Conservation (phyloP, 1,140 invertebrate species). For the Agrilus planipennis region DNA sequence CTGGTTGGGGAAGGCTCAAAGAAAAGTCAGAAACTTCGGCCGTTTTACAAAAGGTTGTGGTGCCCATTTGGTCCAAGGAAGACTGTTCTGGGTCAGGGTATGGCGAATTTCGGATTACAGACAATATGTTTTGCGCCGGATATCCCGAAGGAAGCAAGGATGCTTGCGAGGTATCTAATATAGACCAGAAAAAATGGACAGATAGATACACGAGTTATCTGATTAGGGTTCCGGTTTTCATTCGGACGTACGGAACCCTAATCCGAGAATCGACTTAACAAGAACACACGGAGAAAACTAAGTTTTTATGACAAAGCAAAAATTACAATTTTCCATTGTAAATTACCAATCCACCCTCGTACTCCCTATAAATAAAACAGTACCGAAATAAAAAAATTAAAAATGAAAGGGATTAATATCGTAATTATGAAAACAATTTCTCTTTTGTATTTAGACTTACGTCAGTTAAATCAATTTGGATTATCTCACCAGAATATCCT, state of each 20-base stretch:
- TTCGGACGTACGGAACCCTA: not conserved
- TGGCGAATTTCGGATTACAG: constrained; percentile 44
- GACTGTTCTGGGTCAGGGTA: constrained; percentile 44
- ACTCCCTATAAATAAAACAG: too few species aligned
- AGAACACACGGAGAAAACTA: too few species aligned
- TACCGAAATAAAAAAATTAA: too few species aligned
- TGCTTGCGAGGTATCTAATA: constrained; percentile 52
- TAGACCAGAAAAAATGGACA: constrained; percentile 1
- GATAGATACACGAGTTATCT: too few species aligned
- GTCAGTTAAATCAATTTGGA: too few species aligned
- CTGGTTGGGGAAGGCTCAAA: constrained; percentile 62
- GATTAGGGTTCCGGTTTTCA: not conserved
- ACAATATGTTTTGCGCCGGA: constrained; percentile 69
- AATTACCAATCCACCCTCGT: too few species aligned
- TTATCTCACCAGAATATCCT: too few species aligned
- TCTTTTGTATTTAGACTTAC: too few species aligned
- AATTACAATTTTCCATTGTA: too few species aligned
- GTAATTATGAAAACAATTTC: too few species aligned
- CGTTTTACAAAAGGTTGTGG: constrained; percentile 43
- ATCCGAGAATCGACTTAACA: not conserved
- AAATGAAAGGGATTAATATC: too few species aligned
- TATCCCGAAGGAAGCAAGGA: constrained; percentile 56
- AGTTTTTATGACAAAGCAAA: too few species aligned
- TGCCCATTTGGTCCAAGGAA: constrained; percentile 46
- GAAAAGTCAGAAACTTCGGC: constrained; percentile 50